Conservation (phyloP, 2,797 vertebrate species). For the Manis crassicaudata region DNA sequence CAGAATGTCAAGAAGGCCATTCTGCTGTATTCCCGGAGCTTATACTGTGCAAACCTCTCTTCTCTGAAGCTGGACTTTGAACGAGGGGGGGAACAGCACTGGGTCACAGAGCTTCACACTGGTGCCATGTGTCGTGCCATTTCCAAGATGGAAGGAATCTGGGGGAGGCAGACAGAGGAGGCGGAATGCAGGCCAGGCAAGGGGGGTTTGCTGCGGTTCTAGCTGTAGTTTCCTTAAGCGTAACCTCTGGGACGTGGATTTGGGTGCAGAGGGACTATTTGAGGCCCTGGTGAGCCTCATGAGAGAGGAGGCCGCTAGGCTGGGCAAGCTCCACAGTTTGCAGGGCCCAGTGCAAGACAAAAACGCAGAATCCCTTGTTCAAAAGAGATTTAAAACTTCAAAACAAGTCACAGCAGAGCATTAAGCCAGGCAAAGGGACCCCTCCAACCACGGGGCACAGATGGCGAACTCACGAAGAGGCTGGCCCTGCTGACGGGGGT, state of each 20-base stretch:
- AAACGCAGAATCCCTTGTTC: background rate
- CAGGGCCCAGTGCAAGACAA: background rate
- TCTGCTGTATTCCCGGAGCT: rapidly evolving
- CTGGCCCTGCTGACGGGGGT: background rate
- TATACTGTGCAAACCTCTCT: rapidly evolving
- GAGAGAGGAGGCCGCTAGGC: rapidly evolving
- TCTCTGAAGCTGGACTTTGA: no score
- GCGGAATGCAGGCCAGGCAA: rapidly evolving
- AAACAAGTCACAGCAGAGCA: background rate
- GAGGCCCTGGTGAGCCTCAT: rapidly evolving
- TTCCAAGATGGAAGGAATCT: background rate
- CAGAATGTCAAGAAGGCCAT: background rate
- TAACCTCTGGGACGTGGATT: background rate
- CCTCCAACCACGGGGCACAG: rapidly evolving
- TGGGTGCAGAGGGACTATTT: rapidly evolving
- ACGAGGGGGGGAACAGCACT: rapidly evolving
- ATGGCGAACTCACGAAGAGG: background rate
- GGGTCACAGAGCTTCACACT: background rate
- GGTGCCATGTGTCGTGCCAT: rapidly evolving
- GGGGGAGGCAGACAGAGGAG: rapidly evolving
- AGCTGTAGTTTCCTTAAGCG: background rate
- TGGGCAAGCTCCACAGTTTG: background rate
- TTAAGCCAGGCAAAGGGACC: no score
- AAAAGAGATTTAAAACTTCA: background rate
- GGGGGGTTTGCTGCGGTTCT: background rate